These are phyloP conservation scores for Aptenodytes forsteri DNA, from an alignment of 2,113 vertebrate species.

Conservation along the genomic window DNA sequence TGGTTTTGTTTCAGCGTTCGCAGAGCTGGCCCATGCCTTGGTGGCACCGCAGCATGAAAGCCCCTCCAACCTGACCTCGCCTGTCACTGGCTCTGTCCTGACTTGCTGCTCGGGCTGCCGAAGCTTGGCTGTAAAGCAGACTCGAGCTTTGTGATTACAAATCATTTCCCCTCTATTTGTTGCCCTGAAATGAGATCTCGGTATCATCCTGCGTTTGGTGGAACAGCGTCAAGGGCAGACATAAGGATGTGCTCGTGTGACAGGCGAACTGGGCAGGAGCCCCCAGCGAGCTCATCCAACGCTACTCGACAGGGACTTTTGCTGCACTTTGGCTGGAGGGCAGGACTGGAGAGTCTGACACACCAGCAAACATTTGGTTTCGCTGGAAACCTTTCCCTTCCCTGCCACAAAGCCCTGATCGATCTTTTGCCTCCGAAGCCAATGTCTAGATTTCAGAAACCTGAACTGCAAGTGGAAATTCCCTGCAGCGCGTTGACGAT, in stretches of 20 bases:
- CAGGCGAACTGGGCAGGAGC: slow-evolving; percentile 47
- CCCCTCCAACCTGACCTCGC: not conserved
- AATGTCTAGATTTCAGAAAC: slow-evolving; percentile 76
- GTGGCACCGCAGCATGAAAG: not conserved
- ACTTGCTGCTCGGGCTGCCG: slow-evolving; percentile 13
- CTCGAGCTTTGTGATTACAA: slow-evolving; percentile 63
- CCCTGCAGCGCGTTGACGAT: slow-evolving; percentile 67
- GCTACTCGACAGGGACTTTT: not conserved
- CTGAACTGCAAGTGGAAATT: slow-evolving; percentile 77
- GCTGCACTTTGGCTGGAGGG: slow-evolving; percentile 51
- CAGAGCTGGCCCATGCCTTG: not conserved
- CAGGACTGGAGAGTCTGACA: slow-evolving; percentile 43
- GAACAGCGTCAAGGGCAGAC: slow-evolving; percentile 54
- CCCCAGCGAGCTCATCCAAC: slow-evolving; percentile 6
- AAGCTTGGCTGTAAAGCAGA: slow-evolving; percentile 44
- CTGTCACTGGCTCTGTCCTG: not conserved
- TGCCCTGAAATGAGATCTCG: slow-evolving; percentile 63
- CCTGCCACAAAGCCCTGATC: slow-evolving; percentile 67
- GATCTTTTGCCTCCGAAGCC: slow-evolving; percentile 67
- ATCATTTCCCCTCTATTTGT: slow-evolving; percentile 51
- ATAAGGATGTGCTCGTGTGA: slow-evolving; percentile 51
- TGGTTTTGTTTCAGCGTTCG: fast-evolving
- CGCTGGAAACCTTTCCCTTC: slow-evolving; percentile 28
- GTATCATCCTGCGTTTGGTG: slow-evolving; percentile 49
- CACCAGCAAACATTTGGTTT: not conserved